Evolutionary conservation across 2,888 invertebrate genomes (phyloP).

Genomic region (Thelaira solivaga): DNA sequence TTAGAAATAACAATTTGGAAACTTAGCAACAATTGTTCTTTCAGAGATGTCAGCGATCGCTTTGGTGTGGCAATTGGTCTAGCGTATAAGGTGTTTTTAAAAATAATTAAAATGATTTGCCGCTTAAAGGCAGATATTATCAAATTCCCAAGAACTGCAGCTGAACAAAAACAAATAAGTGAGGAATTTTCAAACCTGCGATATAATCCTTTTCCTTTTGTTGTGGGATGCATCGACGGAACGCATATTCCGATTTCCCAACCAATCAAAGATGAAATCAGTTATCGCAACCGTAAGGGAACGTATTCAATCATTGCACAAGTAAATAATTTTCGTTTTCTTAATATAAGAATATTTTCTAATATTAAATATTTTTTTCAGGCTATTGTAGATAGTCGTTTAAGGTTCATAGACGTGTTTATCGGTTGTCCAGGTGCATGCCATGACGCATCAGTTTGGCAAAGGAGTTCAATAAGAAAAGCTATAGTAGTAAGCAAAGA

Average conservation of each 20-base stretch:
- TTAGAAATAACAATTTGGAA: conserved; percentile 21
- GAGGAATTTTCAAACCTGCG: conserved; percentile 12
- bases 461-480: conserved; percentile 23
- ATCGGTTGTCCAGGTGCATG: conserved; percentile 33
- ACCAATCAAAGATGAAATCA: conserved; percentile 34
- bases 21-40: conserved; percentile 21
- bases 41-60: conserved; percentile 22
- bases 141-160: conserved; percentile 30
- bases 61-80: conserved; percentile 6
- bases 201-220: conserved; percentile 22
- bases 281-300: conserved; percentile 37
- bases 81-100: conserved; percentile 24
- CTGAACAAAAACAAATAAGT: conserved; percentile 6
- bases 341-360: conserved; percentile 4
- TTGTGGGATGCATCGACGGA: conserved; percentile 29
- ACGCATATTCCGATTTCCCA: conserved; percentile 31
- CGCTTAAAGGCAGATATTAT: conserved; percentile 30
- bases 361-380: neutral
- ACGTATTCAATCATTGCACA: conserved; percentile 30
- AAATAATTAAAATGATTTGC: conserved; percentile 28
- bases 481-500: conserved; percentile 30
- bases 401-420: conserved; percentile 42
- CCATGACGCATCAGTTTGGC: conserved; percentile 40
- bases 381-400: conserved; percentile 35
- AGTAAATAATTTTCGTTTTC: conserved; percentile 6